Evolutionary conservation across 2,113 vertebrate species (phyloP), one percentile per base, ranked within the genome.

Genomic region (Diadophis punctatus): DNA sequence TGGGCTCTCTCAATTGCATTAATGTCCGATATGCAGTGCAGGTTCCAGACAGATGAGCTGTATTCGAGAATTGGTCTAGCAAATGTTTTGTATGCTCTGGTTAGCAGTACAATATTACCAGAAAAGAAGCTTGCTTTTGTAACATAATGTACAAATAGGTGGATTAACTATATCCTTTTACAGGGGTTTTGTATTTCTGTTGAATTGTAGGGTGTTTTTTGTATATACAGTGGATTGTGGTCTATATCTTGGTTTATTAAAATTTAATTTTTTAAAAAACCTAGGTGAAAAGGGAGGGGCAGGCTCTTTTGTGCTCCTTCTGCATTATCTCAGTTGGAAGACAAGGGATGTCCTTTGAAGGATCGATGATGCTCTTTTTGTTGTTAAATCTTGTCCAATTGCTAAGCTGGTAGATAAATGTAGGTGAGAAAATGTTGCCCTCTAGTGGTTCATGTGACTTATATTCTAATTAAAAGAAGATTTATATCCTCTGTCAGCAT

Each of bases 341-440:
- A 16, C 34, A 39, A 80, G 3, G 9, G 3, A 22, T 22, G 34
- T 8, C 74, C 18, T 43, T 22, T 43, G 34, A 80, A 80, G 18
- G 74, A n/a, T 39, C 25, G 4, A 86, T 51, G 25, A 86, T 18
- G 86, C 27, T 87, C 86, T 16, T 80, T 51, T 23, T 27, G 11
- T 18, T 25, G 25, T 68, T 87, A 46, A 85, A 58, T 60, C 84
- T 86, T 48, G 23, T 51, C 46, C 63, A 68, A 34, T 25, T 87
- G 60, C 55, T 74, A 63, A 55, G 4, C 56, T 0, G 6, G 27
- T 46, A 5, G 87, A 34, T 34, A 48, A 46, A 92, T 22, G 34
- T 89, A 43, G 23, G 53, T 90, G 25, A 87, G 92, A 48, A 93
- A 90, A 90, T 74, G 48, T 55, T 90, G 92, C 92, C 92, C 85